These are phyloP conservation scores for Macrophya annulata DNA, from an alignment of 2,888 invertebrate genomes.

Conservation along the genomic window DNA sequence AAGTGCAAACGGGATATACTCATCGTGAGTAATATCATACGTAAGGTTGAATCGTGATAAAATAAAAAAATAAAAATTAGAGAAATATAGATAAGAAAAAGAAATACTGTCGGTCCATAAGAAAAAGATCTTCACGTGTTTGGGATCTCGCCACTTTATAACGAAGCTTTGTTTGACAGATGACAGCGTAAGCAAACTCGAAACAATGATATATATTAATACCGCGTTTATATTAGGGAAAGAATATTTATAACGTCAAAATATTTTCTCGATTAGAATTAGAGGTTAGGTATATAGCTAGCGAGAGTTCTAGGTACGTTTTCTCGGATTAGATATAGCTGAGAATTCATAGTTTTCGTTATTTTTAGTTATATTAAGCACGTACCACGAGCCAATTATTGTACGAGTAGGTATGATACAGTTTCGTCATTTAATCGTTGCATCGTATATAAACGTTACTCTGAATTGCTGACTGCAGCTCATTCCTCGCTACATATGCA, in stretches of 20 bases:
- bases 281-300: background rate
- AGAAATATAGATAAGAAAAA: conserved; percentile 35
- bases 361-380: background rate
- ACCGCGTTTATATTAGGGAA: conserved; percentile 45
- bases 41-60: background rate
- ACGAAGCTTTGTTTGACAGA: conserved; percentile 56
- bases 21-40: background rate
- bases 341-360: background rate
- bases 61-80: conserved; percentile 39
- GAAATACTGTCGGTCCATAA: conserved; percentile 30
- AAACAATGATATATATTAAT: conserved; percentile 57
- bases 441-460: conserved; percentile 34
- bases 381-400: background rate
- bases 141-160: conserved; percentile 56
- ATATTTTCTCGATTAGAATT: conserved; percentile 47
- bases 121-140: conserved; percentile 45
- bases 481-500: conserved; percentile 49
- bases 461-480: conserved; percentile 56
- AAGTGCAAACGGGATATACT: conserved; percentile 19
- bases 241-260: conserved; percentile 54
- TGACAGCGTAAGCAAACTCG: conserved; percentile 56
- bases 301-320: too few species aligned
- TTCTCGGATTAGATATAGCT: background rate
- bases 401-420: background rate
- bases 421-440: conserved; percentile 32